Evolutionary conservation across 1,140 invertebrate species (phyloP).

Genomic region (Achroia grisella): DNA sequence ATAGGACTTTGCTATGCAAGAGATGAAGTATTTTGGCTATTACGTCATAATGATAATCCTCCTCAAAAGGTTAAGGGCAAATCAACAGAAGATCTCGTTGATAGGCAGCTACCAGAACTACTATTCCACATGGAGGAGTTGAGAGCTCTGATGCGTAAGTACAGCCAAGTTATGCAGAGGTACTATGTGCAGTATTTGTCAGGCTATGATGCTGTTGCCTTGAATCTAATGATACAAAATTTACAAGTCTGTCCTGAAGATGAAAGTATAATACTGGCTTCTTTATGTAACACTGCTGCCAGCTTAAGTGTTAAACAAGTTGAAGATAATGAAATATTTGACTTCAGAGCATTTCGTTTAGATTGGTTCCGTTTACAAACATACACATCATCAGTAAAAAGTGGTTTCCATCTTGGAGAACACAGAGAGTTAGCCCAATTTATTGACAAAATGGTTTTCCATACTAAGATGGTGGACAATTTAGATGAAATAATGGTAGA

Average conservation of each 20-base stretch:
- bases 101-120: constrained; percentile 96
- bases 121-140: constrained; percentile 99
- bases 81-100: constrained; percentile 90
- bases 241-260: constrained; percentile 92
- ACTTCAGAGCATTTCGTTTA: constrained; percentile 94
- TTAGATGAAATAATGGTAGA: constrained; percentile 98
- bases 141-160: constrained; percentile 92
- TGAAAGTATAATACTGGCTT: constrained; percentile 95
- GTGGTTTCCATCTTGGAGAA: constrained; percentile 88
- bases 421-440: constrained; percentile 91
- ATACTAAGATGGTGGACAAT: constrained; percentile 98
- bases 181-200: constrained; percentile 98
- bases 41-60: constrained; percentile 97
- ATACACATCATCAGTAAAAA: constrained; percentile 91
- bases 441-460: constrained; percentile 97
- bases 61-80: constrained; percentile 89
- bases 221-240: constrained; percentile 94
- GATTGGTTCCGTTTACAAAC: constrained; percentile 99
- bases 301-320: constrained; percentile 95
- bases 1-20: constrained; percentile 95
- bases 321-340: constrained; percentile 96
- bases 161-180: constrained; percentile 96
- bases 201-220: constrained; percentile 94
- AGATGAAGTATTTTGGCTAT: constrained; percentile 97
- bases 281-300: constrained; percentile 92